Percentiles rank a stretch among this genome's conserved stretches.
Conservation (phyloP, 2,113 vertebrate genomes). For the Paracanthobrama guichenoti region DNA sequence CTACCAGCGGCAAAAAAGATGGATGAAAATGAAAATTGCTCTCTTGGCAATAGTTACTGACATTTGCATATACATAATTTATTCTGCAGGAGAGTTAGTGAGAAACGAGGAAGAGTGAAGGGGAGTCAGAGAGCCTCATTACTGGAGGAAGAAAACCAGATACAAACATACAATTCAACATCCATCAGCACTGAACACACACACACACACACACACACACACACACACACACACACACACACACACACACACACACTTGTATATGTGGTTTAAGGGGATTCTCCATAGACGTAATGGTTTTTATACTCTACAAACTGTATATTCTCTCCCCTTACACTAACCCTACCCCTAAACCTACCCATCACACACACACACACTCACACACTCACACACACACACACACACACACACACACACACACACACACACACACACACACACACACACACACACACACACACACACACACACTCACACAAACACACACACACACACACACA, state of each 20-base stretch:
- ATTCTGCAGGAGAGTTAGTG: conserved; percentile 4
- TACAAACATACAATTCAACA: conserved; percentile 1
- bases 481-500: background rate
- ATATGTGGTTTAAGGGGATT: too few species aligned
- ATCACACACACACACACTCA: too few species aligned
- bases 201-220: background rate
- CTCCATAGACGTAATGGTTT: too few species aligned
- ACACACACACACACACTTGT: too few species aligned
- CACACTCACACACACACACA: background rate
- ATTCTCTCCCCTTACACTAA: too few species aligned
- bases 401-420: background rate
- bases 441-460: background rate
- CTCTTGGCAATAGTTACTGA: conserved; percentile 36
- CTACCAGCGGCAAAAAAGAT: conserved; percentile 47
- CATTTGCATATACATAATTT: conserved; percentile 52
- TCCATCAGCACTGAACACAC: background rate
- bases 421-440: background rate
- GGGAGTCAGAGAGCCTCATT: background rate
- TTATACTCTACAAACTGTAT: too few species aligned
- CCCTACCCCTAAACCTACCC: too few species aligned
- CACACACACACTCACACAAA: background rate
- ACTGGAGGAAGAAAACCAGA: background rate
- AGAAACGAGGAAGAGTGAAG: background rate
- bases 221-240: background rate
- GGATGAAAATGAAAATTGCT: conserved; percentile 33